These are phyloP conservation scores for Liopterus haemorrhoidalis DNA, from an alignment of 2,888 invertebrate species.

Conservation along the genomic window DNA sequence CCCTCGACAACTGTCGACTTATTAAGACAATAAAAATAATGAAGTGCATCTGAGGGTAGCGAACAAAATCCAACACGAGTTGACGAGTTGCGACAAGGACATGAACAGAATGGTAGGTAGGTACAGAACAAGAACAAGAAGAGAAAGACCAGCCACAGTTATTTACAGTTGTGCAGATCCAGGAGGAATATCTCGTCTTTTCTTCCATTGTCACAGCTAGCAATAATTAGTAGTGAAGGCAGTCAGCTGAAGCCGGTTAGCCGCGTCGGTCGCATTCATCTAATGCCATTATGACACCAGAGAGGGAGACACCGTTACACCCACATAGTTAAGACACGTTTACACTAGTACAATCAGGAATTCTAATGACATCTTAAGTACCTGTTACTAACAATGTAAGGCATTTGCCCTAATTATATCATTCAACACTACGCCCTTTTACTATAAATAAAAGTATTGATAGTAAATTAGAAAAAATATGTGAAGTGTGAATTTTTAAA, in stretches of 20 bases:
- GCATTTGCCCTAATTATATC: not conserved
- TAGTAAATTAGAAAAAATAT: not conserved
- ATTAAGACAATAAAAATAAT: no score
- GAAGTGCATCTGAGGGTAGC: no score
- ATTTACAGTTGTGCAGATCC: not conserved
- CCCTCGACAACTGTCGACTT: no score
- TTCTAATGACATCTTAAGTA: no score
- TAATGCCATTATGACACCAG: slow-evolving; percentile 19
- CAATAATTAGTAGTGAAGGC: slow-evolving; percentile 20
- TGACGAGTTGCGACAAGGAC: no score
- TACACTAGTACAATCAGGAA: not conserved
- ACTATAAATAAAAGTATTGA: not conserved
- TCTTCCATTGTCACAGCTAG: slow-evolving; percentile 19
- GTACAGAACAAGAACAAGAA: no score
- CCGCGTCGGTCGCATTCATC: slow-evolving; percentile 18
- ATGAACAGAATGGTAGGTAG: no score
- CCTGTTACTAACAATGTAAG: not conserved
- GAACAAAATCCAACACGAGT: no score
- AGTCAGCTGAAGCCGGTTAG: slow-evolving; percentile 10
- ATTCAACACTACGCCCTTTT: not conserved
- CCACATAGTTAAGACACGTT: slow-evolving; percentile 1
- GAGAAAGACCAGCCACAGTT: slow-evolving; percentile 3
- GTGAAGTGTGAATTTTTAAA: not conserved
- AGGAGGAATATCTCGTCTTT: slow-evolving; percentile 11
- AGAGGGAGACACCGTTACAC: no score